Evolutionary conservation across 2,113 vertebrate genomes (phyloP), one percentile per base, ranked within the genome.

Genomic region (Puntigrus tetrazona): DNA sequence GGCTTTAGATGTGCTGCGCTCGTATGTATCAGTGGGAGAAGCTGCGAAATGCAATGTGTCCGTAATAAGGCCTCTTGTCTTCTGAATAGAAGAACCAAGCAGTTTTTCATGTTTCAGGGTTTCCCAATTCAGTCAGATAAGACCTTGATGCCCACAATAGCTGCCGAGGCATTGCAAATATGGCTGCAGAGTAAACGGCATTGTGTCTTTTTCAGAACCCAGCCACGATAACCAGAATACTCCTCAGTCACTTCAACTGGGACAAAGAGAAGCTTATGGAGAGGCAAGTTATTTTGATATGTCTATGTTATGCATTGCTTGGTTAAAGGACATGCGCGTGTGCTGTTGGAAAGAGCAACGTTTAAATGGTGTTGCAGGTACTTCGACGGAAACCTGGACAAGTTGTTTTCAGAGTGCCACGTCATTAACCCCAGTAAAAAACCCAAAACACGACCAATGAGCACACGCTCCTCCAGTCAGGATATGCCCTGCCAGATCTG

Each of bases 181-280:
- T 55, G 52, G 52, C 52, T 55, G 52, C 20, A n/a, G 52, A n/a
- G 20, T 57, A 57, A 57, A 57, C 52, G 9, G 52, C 7, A 38
- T 38, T 38, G 36, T 70, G 57, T 83, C 82, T 90, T 31, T 88
- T 50, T 67, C 84, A 99, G 98, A 99, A 99, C 92, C 98, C 98
- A 90, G 98, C 97, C 43, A 99, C 98, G 88, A 99, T 99, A 92
- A 99, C 98, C 75, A 96, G 98, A 94, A 99, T 99, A 94, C 96
- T 99, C 90, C 97, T 99, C 92, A 99, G 98, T 95, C 98, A 99
- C 95, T 99, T 99, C 95, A 99, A 99, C 94, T 99, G 98, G 98
- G 98, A 99, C 93, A 99, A 99, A 93, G 98, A 99, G 94, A 99
- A 99, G 93, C 96, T 99, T 83, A 99, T 99, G 98, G 98, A 99